Evolutionary conservation across 2,888 invertebrate species (phyloP).

Genomic region (Psylliodes chrysocephalus): DNA sequence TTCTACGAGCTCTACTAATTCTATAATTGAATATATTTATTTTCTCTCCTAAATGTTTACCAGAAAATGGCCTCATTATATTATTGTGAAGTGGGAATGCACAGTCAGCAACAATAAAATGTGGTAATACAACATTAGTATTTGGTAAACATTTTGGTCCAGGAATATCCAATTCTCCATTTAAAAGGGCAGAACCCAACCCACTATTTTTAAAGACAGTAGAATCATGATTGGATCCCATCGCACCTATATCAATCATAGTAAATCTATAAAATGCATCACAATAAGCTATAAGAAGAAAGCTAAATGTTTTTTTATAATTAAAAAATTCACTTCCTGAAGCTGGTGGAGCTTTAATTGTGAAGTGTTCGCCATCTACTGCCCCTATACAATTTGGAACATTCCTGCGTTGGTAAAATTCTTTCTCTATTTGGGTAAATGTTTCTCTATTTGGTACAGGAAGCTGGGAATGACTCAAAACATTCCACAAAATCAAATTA

Average conservation of each 20-base stretch:
- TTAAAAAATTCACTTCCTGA: slow-evolving; percentile 24
- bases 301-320: not conserved
- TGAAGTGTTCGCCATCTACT: slow-evolving; percentile 27
- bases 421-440: too few species aligned
- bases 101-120: slow-evolving; percentile 28
- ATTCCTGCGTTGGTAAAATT: not conserved
- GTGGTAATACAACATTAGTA: slow-evolving; percentile 7
- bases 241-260: not conserved
- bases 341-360: slow-evolving; percentile 8
- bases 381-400: slow-evolving; percentile 30
- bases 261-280: slow-evolving; percentile 31
- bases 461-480: too few species aligned
- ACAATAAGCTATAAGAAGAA: slow-evolving; percentile 25
- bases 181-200: slow-evolving; percentile 10
- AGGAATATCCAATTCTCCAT: slow-evolving; percentile 13
- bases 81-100: slow-evolving; percentile 27
- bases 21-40: slow-evolving; percentile 5
- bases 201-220: slow-evolving; percentile 4
- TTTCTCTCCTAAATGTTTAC: slow-evolving; percentile 6
- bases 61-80: slow-evolving; percentile 26
- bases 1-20: not conserved
- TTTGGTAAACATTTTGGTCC: slow-evolving; percentile 2
- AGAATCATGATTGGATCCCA: slow-evolving; percentile 21
- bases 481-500: too few species aligned
- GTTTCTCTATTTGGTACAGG: too few species aligned